Conservation (phyloP, 2,888 invertebrate genomes). For the Caenorhabditis doughertyi region DNA sequence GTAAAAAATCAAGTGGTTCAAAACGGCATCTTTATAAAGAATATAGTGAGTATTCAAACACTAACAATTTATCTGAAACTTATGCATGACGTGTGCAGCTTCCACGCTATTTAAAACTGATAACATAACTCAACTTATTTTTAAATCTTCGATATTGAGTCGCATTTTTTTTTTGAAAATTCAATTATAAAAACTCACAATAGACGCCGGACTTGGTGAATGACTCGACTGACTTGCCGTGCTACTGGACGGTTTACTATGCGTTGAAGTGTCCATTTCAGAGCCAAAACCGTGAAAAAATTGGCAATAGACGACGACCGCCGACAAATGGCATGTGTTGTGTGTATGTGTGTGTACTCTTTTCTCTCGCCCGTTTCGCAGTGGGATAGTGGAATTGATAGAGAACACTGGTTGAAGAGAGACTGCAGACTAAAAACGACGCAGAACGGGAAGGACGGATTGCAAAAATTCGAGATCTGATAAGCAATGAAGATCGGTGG, state of each 20-base stretch:
- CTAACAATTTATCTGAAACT: too few species aligned
- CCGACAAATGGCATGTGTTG: constrained; percentile 47
- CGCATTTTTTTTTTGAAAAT: not conserved
- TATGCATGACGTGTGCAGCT: not conserved
- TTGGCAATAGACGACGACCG: not conserved
- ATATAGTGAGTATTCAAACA: too few species aligned
- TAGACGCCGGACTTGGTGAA: constrained; percentile 41
- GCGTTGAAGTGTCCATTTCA: constrained; percentile 33
- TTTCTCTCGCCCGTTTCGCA: constrained; percentile 47
- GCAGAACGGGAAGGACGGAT: constrained; percentile 24
- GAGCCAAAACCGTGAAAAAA: not conserved
- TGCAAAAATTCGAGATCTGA: constrained; percentile 12
- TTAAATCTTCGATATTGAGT: not conserved
- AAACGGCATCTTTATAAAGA: too few species aligned
- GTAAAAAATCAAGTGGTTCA: too few species aligned
- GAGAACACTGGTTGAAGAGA: constrained; percentile 10
- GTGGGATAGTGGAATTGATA: constrained; percentile 37
- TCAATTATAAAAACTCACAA: constrained; percentile 42
- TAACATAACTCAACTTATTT: not conserved
- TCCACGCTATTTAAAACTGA: not conserved
- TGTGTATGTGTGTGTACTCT: constrained; percentile 39
- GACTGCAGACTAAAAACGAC: constrained; percentile 8
- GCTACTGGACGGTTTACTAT: constrained; percentile 52
- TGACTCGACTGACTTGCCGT: constrained; percentile 52
- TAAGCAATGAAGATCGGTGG: not conserved